phyloP scores from a whole-genome alignment of 1,140 invertebrate genomes.

The Gyrodactylus salaris region DNA sequence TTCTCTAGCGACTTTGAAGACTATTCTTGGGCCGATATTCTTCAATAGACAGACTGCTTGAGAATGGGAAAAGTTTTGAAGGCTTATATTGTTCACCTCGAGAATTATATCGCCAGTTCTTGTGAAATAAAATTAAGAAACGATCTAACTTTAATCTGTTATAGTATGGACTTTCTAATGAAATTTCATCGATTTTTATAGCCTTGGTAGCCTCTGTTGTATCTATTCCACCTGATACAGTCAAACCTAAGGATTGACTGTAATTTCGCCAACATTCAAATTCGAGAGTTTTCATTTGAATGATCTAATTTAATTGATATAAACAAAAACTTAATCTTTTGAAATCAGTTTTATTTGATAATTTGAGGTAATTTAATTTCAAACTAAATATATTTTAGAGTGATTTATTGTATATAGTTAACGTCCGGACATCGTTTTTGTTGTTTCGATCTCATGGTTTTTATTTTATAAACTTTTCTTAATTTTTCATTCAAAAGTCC shows the following conservation, averaged over 20 bases:
- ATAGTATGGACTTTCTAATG: neutral
- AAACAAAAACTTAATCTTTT: too few species aligned
- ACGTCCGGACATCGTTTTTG: too few species aligned
- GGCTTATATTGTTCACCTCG: neutral
- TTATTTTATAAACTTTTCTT: too few species aligned
- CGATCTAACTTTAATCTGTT: neutral
- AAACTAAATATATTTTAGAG: too few species aligned
- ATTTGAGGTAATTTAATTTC: too few species aligned
- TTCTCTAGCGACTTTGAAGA: neutral
- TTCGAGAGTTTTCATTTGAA: neutral
- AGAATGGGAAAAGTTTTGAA: neutral
- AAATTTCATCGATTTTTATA: neutral
- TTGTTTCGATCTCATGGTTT: too few species aligned
- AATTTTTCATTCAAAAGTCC: too few species aligned
- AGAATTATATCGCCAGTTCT: neutral
- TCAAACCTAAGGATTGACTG: neutral
- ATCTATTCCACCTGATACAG: neutral
- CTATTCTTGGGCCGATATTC: neutral
- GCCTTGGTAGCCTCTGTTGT: neutral
- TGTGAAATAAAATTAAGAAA: neutral
- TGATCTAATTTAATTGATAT: too few species aligned
- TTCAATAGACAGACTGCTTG: neutral
- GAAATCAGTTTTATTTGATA: too few species aligned
- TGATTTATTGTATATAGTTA: too few species aligned
- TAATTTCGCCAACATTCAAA: neutral